These are phyloP conservation scores for Athrips mouffetella DNA, from an alignment of 2,888 invertebrate species.

Conservation along the genomic window DNA sequence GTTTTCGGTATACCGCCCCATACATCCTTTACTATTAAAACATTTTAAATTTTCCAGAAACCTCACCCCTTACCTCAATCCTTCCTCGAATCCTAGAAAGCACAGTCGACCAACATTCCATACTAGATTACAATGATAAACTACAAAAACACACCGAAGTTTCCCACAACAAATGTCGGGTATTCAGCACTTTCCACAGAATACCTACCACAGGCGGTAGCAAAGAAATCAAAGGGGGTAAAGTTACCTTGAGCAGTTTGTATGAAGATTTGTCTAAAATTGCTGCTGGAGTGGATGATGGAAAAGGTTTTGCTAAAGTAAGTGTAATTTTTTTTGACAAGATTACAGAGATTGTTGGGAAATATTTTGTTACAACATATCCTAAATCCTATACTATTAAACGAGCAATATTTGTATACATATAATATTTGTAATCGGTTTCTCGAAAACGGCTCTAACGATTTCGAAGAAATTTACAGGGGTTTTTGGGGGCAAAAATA, in stretches of 20 bases:
- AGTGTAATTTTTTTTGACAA: conserved; percentile 25
- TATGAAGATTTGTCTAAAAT: conserved; percentile 49
- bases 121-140: conserved; percentile 59
- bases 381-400: no score
- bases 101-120: conserved; percentile 37
- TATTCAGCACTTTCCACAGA: conserved; percentile 55
- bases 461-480: no score
- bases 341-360: not conserved
- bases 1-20: no score
- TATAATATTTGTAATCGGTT: no score
- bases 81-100: conserved; percentile 48
- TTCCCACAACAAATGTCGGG: conserved; percentile 45
- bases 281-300: conserved; percentile 27
- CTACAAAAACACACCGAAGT: conserved; percentile 43
- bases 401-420: no score
- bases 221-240: conserved; percentile 22
- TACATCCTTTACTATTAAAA: no score
- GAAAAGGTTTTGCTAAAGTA: conserved; percentile 44
- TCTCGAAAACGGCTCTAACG: no score
- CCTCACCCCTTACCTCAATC: conserved; percentile 33
- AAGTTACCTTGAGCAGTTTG: conserved; percentile 33
- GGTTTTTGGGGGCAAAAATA: no score
- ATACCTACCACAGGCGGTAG: conserved; percentile 31
- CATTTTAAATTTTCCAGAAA: conserved; percentile 37
- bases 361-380: no score